phyloP scores from a whole-genome alignment of 2,797 vertebrate genomes.

The Apogon hyalosoma region DNA sequence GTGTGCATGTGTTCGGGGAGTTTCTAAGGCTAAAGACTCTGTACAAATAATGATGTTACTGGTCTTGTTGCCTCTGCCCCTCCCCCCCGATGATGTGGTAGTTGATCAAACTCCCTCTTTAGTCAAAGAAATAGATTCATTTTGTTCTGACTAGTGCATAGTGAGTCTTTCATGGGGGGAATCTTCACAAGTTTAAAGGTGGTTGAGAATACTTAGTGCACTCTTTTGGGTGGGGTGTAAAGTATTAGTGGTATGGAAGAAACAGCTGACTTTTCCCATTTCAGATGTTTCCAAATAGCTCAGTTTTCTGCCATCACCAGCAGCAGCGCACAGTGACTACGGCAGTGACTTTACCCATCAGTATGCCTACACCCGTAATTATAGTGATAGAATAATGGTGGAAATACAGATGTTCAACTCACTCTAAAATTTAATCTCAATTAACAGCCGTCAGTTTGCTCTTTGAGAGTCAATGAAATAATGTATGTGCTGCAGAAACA shows the following conservation, averaged over 20 bases:
- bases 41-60: constrained; percentile 65
- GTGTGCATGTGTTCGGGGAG: constrained; percentile 49
- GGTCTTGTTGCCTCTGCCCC: constrained; percentile 37
- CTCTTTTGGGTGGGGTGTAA: constrained; percentile 9
- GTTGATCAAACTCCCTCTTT: constrained; percentile 43
- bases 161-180: constrained; percentile 19
- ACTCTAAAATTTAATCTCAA: constrained; percentile 61
- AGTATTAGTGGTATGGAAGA: not conserved
- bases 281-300: constrained; percentile 36
- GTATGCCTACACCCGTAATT: constrained; percentile 40
- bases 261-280: constrained; percentile 21
- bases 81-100: constrained; percentile 45
- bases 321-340: constrained; percentile 13
- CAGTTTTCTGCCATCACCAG: constrained; percentile 10
- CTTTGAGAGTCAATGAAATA: constrained; percentile 35
- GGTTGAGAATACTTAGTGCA: constrained; percentile 32
- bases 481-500: constrained; percentile 38
- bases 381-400: constrained; percentile 50
- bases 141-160: constrained; percentile 14
- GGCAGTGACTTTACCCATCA: constrained; percentile 42
- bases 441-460: constrained; percentile 54
- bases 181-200: constrained; percentile 26
- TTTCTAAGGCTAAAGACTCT: constrained; percentile 40
- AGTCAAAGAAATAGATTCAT: constrained; percentile 25
- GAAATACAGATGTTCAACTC: constrained; percentile 59